Base-by-base conservation (phyloP, 2,113 vertebrate species). In the Alouatta palliata region DNA sequence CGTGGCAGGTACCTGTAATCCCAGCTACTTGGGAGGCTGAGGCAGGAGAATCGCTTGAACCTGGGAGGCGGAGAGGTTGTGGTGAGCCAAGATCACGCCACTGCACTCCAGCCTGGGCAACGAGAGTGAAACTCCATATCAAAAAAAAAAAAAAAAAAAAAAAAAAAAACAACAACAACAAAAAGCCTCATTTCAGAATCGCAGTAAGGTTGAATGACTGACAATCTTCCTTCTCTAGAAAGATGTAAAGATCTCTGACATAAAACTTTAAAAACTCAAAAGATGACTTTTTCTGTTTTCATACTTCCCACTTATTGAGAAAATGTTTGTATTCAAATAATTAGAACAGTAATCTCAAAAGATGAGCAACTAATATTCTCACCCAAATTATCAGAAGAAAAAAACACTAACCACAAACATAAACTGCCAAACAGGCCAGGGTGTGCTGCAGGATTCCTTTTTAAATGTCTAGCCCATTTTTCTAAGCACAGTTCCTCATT, bases 401-500 rank as follows among this genome's bases (percentile, higher is more conserved):
- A 93, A 97, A 96, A 97, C 96, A 47, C 2, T 83, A 97, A 98
- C 97, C 97, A 0, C 97, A 97, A 79, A 83, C 94, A 76, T 19
- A 96, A 98, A 97, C 96, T 86, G 97, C 83, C 94, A 32, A 94
- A 94, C 98, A 2, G 97, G 97, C 96, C 66, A 98, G 97, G 98
- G 97, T 97, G 98, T 97, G 98, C 40, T 96, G 97, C 98, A 97
- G 97, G 98, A 98, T 98, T 98, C 98, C 97, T 98, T 95, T 85
- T 95, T 91, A 52, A 95, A 94, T 1, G 94, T 95, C 95, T 92
- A 97, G 98, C 97, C 98, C 97, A 82, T 97, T 98, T 98, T 98
- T 97, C 94, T 90, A 92, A 96, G 80, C 89, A 80, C 76, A 98
- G 98, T 98, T 98, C 99, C 98, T 98, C 98, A 98, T 98, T 98